Evolutionary conservation across 2,113 vertebrate species (phyloP), one percentile per base, ranked within the genome.

Genomic region (Vanacampus margaritifer): DNA sequence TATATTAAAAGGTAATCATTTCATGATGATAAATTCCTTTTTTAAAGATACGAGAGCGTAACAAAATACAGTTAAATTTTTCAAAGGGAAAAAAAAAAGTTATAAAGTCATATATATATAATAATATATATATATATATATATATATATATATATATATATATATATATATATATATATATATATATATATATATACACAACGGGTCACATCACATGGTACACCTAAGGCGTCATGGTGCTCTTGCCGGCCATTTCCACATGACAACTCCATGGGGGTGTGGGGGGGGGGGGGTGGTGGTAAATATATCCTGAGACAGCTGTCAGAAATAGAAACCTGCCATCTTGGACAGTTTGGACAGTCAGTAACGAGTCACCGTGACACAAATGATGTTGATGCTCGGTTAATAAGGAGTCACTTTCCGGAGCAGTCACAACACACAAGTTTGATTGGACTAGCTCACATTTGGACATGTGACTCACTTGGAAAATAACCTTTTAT

Each of bases 311-410:
- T 45, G 72, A 73, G 66, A 71, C 57, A 56, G n/a, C 53, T 11
- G 46, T 71, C 76, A 63, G 43, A 78, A 79, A 78, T 66, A 78
- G 66, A 71, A 74, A 58, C 45, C 60, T 45, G 59, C 62, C 61
- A 65, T 74, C 50, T 71, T 28, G 35, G 45, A 67, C 72, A 62
- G 54, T 59, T 45, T 41, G 64, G 58, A 24, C 43, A 68, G 68
- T 61, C 67, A 68, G 37, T 58, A 37, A 62, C 3, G 60, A 78
- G 67, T 73, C 73, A 72, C 68, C 54, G 23, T 63, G 41, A 67
- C 61, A 35, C 28, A 56, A 61, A 69, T 0, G 14, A 26, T 46
- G 16, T 37, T 68, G 41, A 57, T 46, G 60, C 65, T 75, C 41
- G 13, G 19, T 72, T 67, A 59, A 73, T 63, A 75, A 65, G n/a